A percentile compares a stretch with the other conserved stretches of the same genome.
phyloP scores from a whole-genome alignment of 1,140 invertebrate genomes.

The Stegodyphus dumicola region DNA sequence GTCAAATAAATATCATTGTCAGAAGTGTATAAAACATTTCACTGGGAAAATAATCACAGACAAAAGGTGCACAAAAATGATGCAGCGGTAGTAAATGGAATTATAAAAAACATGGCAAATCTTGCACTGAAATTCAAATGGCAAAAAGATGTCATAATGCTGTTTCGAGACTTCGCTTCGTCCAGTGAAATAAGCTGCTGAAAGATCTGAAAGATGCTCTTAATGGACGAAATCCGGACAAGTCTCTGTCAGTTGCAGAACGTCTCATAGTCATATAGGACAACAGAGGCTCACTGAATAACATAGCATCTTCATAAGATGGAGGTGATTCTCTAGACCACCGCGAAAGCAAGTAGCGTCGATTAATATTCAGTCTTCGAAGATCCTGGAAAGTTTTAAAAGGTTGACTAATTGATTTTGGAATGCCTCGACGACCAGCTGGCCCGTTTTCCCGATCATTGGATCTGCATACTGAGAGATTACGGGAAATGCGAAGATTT shows the following conservation, averaged over 20 bases:
- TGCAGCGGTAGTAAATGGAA: too few relatives aligned
- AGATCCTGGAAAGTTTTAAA: constrained; percentile 6
- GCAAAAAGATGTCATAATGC: constrained; percentile 7
- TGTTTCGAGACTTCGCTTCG: constrained; percentile 28
- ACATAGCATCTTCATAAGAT: constrained; percentile 38
- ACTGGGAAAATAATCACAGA: too few relatives aligned
- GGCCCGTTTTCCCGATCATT: not conserved
- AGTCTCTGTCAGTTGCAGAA: constrained; percentile 35
- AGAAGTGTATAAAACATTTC: too few relatives aligned
- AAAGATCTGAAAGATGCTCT: not conserved
- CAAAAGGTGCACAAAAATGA: too few relatives aligned
- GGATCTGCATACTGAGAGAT: not conserved
- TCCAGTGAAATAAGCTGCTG: constrained; percentile 34
- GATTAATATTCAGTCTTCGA: not conserved
- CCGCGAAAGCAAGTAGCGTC: not conserved
- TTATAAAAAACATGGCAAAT: not conserved
- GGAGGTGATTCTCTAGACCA: constrained; percentile 22
- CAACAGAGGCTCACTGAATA: constrained; percentile 33
- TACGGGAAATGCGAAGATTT: not conserved
- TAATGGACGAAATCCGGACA: constrained; percentile 7
- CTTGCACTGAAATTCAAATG: not conserved
- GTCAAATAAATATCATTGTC: too few relatives aligned
- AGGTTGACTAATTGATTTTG: constrained; percentile 35
- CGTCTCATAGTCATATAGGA: constrained; percentile 28
- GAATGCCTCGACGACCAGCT: not conserved